Conservation (phyloP, 2,888 invertebrate genomes). For the Altica lythri region DNA sequence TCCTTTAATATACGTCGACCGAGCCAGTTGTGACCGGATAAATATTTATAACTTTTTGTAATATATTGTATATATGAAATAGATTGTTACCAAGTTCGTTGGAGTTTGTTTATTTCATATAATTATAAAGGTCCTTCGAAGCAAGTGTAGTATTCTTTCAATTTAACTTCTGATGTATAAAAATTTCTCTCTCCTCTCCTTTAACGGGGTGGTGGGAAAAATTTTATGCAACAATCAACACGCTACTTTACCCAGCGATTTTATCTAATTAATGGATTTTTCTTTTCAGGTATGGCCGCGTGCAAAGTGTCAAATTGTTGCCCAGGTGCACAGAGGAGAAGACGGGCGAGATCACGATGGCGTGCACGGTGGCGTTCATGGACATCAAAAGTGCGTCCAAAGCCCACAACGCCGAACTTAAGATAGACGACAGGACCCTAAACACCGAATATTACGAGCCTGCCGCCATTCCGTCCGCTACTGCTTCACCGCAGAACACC, state of each 20-base stretch:
- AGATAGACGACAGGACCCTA: conserved; percentile 83
- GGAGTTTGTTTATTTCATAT: too few species aligned
- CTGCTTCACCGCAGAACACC: conserved; percentile 58
- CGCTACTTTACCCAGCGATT: background rate
- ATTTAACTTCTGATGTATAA: too few species aligned
- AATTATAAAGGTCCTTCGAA: too few species aligned
- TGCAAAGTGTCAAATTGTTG: conserved; percentile 94
- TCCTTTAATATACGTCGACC: too few species aligned
- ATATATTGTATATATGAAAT: too few species aligned
- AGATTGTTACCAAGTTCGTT: too few species aligned
- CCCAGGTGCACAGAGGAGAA: conserved; percentile 61
- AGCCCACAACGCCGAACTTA: conserved; percentile 86
- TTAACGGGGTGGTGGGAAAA: too few species aligned
- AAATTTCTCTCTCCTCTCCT: too few species aligned
- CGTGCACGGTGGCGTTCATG: conserved; percentile 93
- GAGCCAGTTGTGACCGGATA: too few species aligned
- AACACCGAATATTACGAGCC: conserved; percentile 93
- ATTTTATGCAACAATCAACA: too few species aligned
- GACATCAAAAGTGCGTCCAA: conserved; percentile 96
- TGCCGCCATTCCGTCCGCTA: conserved; percentile 71
- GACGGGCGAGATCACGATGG: conserved; percentile 69
- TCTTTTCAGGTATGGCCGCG: conserved; percentile 87
- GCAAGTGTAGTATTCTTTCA: too few species aligned
- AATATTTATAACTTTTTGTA: too few species aligned
- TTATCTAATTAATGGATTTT: background rate